Percentiles rank a stretch among this genome's conserved stretches.
phyloP scores from a whole-genome alignment of 1,140 invertebrate species.

The Drosophila elegans region DNA sequence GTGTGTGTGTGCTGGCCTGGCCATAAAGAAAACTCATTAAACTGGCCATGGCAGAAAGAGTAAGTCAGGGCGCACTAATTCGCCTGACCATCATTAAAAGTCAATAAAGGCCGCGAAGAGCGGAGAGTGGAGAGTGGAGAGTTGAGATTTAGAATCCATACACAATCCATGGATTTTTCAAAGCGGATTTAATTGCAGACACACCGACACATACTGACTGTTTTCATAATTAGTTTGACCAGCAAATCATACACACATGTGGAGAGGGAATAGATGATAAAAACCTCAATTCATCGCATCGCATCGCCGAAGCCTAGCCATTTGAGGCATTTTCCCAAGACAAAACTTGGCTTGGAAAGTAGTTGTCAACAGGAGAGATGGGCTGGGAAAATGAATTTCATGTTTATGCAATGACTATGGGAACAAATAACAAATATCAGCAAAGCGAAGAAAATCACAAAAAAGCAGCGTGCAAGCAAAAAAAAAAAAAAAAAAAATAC shows the following conservation, averaged over 20 bases:
- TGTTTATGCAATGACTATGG: constrained; percentile 37
- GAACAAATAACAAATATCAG: constrained; percentile 37
- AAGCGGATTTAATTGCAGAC: constrained; percentile 36
- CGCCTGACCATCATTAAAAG: constrained; percentile 74
- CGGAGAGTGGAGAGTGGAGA: neutral
- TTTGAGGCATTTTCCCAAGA: constrained; percentile 60
- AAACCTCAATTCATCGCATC: constrained; percentile 25
- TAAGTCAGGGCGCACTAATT: constrained; percentile 58
- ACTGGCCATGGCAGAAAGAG: constrained; percentile 60
- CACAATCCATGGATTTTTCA: constrained; percentile 40
- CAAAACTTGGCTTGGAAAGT: constrained; percentile 47
- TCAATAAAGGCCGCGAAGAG: constrained; percentile 61
- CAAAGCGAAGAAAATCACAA: neutral
- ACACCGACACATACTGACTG: constrained; percentile 34
- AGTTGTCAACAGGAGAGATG: constrained; percentile 19
- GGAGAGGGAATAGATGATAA: neutral
- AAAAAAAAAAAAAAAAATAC: neutral
- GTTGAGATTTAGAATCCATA: constrained; percentile 35
- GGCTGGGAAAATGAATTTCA: constrained; percentile 34
- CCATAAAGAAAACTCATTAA: constrained; percentile 83
- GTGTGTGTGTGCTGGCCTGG: constrained; percentile 61
- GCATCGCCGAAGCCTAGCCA: constrained; percentile 28
- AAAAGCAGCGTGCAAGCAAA: neutral
- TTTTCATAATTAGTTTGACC: constrained; percentile 74
- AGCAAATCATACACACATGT: constrained; percentile 13